Percentiles rank a stretch among this genome's conserved stretches.
These are phyloP conservation scores for Corbicula japonica DNA, from an alignment of 2,888 invertebrate genomes.

Conservation along the genomic window DNA sequence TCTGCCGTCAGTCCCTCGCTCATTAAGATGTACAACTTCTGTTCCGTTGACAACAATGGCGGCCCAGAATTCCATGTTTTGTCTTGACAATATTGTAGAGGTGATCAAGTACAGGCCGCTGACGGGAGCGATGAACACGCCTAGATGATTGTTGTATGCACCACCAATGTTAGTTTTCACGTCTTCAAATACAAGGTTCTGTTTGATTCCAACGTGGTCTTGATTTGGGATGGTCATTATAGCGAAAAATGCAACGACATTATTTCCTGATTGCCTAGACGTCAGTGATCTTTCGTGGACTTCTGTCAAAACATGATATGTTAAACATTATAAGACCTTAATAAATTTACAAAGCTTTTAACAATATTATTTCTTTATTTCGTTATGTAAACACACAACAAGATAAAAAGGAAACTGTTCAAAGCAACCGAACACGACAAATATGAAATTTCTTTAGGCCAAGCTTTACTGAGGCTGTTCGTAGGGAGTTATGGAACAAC, in stretches of 20 bases:
- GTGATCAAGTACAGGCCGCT: constrained; percentile 28
- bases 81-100: neutral
- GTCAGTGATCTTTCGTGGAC: too few species aligned
- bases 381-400: too few species aligned
- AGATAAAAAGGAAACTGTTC: too few species aligned
- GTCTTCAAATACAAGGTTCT: constrained; percentile 16
- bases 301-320: too few species aligned
- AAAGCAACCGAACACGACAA: too few species aligned
- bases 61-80: constrained; percentile 21
- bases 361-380: too few species aligned
- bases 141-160: constrained; percentile 22
- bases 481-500: too few species aligned
- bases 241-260: constrained; percentile 21
- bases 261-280: too few species aligned
- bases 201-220: constrained; percentile 6
- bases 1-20: constrained; percentile 12
- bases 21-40: constrained; percentile 13
- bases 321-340: too few species aligned
- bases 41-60: constrained; percentile 13
- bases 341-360: too few species aligned
- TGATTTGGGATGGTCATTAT: neutral
- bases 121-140: constrained; percentile 20
- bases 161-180: constrained; percentile 11
- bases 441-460: too few species aligned
- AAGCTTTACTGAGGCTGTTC: too few species aligned